Evolutionary conservation across 2,888 invertebrate genomes (phyloP).

Genomic region (Eubasilissa splendida): DNA sequence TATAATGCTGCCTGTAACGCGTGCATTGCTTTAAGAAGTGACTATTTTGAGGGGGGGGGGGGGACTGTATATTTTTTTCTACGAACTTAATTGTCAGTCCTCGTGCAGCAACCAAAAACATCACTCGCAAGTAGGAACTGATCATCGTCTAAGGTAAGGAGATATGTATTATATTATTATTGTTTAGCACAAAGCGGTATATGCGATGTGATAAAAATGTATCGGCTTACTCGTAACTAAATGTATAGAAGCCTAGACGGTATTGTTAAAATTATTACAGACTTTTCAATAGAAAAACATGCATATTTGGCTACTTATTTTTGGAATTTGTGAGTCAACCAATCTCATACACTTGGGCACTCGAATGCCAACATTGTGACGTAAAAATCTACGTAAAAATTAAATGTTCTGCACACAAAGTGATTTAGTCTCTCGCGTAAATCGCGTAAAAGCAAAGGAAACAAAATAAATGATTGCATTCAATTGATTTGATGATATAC

Average conservation of each 20-base stretch:
- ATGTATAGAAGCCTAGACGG: slow-evolving; percentile 29
- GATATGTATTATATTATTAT: slow-evolving; percentile 23
- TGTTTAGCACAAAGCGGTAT: slow-evolving; percentile 7
- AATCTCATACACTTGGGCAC: slow-evolving; percentile 23
- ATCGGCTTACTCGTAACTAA: slow-evolving; percentile 18
- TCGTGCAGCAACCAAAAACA: slow-evolving; percentile 48
- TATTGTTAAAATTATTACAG: slow-evolving; percentile 43
- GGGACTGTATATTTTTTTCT: too few species aligned
- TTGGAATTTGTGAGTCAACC: slow-evolving; percentile 39
- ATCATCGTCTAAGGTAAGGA: slow-evolving; percentile 12
- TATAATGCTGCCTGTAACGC: too few species aligned
- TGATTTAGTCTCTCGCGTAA: slow-evolving; percentile 23
- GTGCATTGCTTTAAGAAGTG: too few species aligned
- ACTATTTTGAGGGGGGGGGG: too few species aligned
- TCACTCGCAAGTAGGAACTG: slow-evolving; percentile 49
- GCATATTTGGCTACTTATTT: slow-evolving; percentile 49
- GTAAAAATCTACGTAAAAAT: slow-evolving; percentile 4
- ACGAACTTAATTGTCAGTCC: too few species aligned
- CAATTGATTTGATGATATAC: slow-evolving; percentile 75
- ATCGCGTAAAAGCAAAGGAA: slow-evolving; percentile 40
- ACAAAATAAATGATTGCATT: slow-evolving; percentile 55
- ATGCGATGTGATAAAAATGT: slow-evolving; percentile 12
- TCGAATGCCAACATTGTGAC: slow-evolving; percentile 10
- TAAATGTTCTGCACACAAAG: background rate
- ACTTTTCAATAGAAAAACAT: slow-evolving; percentile 47